Base-by-base conservation (phyloP, 92 coral and sea anemone species). In the Zoanthus solanderi region DNA sequence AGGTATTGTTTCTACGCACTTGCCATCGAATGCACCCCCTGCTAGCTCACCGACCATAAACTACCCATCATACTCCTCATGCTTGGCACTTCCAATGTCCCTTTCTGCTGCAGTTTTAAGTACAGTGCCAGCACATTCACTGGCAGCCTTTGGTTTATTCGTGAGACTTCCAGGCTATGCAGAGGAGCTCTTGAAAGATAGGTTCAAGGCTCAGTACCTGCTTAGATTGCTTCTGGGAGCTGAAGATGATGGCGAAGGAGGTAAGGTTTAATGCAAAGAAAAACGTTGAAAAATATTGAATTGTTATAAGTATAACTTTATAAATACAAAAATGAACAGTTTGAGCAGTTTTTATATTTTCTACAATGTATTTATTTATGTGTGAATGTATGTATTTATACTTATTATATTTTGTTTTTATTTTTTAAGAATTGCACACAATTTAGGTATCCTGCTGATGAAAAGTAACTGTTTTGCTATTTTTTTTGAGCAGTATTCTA, bases 211-310 rank as follows among this genome's bases (percentile, higher is more conserved):
- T 37, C 95, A 95, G 76, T 97, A 92, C 75, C 90, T 97, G 75
- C 83, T 97, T 77, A 93, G 99, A 75, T 80, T 97, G 87, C 90
- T 97, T n/a, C 94, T 97, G 68, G 99, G 99, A 1, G 94, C 98
- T 50, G 98, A 97, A 53, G 98, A 97, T 73, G 95, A 94, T 74
- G 96, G 98, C 17, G 93, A 97, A 65, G 99, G 99, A 92, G 99
- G 99, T 97, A 79, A 76, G 93, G 28, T 17, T 17, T 63, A 63
- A n/a, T 5, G 23, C 0, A 50, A 50, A 11, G 12, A 11, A 7
- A 11, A 11, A 50, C 56, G 56, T 50, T 50, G 56, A 50, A 50
- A 7, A 47, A 7, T 50, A 0, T 7, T 11, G 56, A 50, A 50
- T 50, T 50, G 6, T 50, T 50, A 7, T 7, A 50, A 50, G 9